Base-by-base conservation (phyloP, 2,797 vertebrate genomes). In the Sylvia borin region DNA sequence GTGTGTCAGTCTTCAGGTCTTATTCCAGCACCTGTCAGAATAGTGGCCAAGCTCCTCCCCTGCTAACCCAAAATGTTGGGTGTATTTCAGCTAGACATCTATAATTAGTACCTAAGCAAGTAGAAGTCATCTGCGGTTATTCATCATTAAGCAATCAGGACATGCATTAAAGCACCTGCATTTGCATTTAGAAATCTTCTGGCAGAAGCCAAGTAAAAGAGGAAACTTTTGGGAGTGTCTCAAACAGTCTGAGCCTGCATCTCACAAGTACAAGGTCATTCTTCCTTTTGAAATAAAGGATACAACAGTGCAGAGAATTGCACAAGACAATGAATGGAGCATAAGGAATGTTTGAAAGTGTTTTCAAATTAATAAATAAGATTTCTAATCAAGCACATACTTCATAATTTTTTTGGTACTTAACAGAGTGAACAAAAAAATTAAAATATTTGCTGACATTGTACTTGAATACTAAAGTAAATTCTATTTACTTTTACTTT, bases 61-160 rank as follows among this genome's bases (percentile, higher is more conserved):
- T 60, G 16, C 32, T 71, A 83, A 70, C 43, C 88, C 47, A 75
- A 65, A 74, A 31, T 36, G 13, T 27, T 93, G 66, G n/a, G 26
- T 73, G 43, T 60, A 72, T 94, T 94, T 93, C 79, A 93, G 43
- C 48, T 36, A 68, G 54, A 74, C 68, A 66, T 51, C n/a, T 88
- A n/a, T 91, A 93, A 97, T 94, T 94, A 96, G 58, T 80, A 50
- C 34, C 27, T 84, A 47, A 88, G n/a, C 38, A 66, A 78, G 73
- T 3, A 86, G 58, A 94, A 81, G 25, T 88, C 24, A 45, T 72
- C 62, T 73, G 82, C 0, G 1, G 54, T 85, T 94, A 26, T 77
- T 93, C 75, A 80, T 79, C 45, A 90, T 74, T 73, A 83, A 85
- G 79, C 75, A 93, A 83, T 94, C 73, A 91, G 89, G 42, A 38